Evolutionary conservation across 2,113 vertebrate genomes (phyloP), one percentile per base, ranked within the genome.

Genomic region (Cryptomyrus ogoouensis): DNA sequence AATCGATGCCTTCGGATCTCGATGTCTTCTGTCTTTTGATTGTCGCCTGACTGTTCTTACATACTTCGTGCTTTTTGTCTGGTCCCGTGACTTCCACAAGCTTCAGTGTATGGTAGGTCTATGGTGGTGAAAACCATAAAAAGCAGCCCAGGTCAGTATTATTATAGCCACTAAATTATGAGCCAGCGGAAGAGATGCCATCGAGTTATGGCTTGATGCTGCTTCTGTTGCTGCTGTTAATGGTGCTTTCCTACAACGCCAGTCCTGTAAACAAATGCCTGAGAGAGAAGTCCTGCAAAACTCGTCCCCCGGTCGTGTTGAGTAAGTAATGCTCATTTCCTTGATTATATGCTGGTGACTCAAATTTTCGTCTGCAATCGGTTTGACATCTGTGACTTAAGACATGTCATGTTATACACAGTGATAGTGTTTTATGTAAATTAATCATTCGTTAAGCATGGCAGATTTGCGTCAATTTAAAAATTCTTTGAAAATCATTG

Each of bases 241-340:
- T 95, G 91, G 92, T 94, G 88, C 42, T 93, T 62, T 90, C 88
- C 46, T 74, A 19, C 88, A 35, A 87, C 88, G 90, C 91, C 27
- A 94, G 24, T 91, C 92, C 93, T 46, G 10, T 90, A 44, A 91
- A 91, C 15, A 91, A 91, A 94, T 95, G 94, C 62, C 10, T 88
- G 53, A 80, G 0, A 89, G 88, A 27, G 88, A 89, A 91, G 49
- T n/a, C 88, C 0, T 93, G 94, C 90, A 35, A 92, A 15, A 44
- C 90, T 47, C 85, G 49, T 93, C 95, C 95, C 2, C 96, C 96
- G 1, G 96, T 96, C 27, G 94, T 96, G n/a, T 93, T 96, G 58
- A 93, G 96, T 96, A 92, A 95, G 96, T 95, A n/a, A 44, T 44
- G 15, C 4, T 24, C 1, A 5, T 42, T 12, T 58, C 15, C 27